A percentile compares a stretch with the other conserved stretches of the same genome.
phyloP scores from a whole-genome alignment of 2,113 vertebrate genomes.

The Ochotona princeps region DNA sequence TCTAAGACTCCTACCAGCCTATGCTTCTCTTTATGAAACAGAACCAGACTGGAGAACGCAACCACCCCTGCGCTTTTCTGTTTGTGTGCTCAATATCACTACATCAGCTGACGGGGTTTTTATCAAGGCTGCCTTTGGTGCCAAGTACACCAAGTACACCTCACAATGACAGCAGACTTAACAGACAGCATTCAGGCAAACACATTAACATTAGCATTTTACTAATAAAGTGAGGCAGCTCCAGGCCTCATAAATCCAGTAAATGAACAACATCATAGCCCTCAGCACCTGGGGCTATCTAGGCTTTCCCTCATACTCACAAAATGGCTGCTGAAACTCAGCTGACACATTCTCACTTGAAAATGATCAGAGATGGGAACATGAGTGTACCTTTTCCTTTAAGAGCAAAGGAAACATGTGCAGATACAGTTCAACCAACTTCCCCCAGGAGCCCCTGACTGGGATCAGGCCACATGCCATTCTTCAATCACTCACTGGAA shows the following conservation, averaged over 20 bases:
- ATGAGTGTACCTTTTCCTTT: constrained; percentile 40
- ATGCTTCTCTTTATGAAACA: neutral
- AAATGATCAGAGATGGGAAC: neutral
- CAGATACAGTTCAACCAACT: neutral
- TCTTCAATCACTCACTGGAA: constrained; percentile 40
- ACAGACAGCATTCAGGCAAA: neutral
- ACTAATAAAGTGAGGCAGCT: neutral
- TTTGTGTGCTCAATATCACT: neutral
- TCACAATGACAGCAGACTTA: neutral
- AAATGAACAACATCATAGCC: neutral
- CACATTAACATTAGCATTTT: neutral
- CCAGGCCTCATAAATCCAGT: neutral
- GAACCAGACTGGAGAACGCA: neutral
- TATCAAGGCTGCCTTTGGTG: neutral
- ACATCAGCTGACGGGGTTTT: neutral
- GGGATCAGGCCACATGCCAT: neutral
- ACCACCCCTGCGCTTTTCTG: neutral
- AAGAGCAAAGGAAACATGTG: constrained; percentile 19
- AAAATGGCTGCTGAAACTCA: constrained; percentile 42
- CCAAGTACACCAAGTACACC: neutral
- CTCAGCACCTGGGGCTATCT: neutral
- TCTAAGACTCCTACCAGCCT: neutral
- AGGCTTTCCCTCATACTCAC: neutral
- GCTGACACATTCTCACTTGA: neutral
- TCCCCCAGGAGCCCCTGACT: neutral